Evolutionary conservation across 2,888 invertebrate genomes (phyloP), one percentile per base, ranked within the genome.

Genomic region (Melieria omissa): DNA sequence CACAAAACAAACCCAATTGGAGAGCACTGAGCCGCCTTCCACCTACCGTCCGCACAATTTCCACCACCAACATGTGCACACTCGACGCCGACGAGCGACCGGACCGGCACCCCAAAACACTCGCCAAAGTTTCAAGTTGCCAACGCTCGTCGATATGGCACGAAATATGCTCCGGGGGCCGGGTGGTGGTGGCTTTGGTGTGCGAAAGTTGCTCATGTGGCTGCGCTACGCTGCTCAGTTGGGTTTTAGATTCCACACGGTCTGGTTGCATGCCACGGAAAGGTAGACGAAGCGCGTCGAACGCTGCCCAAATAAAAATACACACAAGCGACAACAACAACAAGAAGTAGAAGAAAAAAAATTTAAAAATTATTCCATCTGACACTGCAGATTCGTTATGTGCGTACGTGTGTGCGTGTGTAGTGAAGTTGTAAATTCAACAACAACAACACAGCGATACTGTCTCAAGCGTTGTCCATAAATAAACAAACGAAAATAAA

Each of bases 171-270:
- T 29, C 29, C 54, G 62, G 54, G 60, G 41, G 62, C 29, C 62
- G 69, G 49, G 49, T 10, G 49, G 49, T 10, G 49, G 49, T 14
- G 54, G 60, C 60, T 45, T 46, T 41, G 6, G 54, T 49, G 12
- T 62, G 62, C 62, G 45, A 62, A 69, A 69, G 52, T 65, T 61
- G 60, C 49, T 10, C 54, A 46, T 46, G 52, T 55, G 44, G 54
- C 49, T 67, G 29, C 58, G 45, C 46, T 41, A 4, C 58, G 45
- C 54, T 8, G 65, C 76, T 78, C 73, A 77, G 79, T 79, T 77
- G 70, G 74, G 75, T 74, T 78, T 78, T 76, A 78, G 78, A 77
- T 75, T 79, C 77, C 78, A 79, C 77, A 77, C 68, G 73, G 73
- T 73, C 52, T 72, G 78, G 78, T 76, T 73, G 75, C 71, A 66